Conservation (phyloP, 2,797 vertebrate genomes). For the Etheostoma nigrum region DNA sequence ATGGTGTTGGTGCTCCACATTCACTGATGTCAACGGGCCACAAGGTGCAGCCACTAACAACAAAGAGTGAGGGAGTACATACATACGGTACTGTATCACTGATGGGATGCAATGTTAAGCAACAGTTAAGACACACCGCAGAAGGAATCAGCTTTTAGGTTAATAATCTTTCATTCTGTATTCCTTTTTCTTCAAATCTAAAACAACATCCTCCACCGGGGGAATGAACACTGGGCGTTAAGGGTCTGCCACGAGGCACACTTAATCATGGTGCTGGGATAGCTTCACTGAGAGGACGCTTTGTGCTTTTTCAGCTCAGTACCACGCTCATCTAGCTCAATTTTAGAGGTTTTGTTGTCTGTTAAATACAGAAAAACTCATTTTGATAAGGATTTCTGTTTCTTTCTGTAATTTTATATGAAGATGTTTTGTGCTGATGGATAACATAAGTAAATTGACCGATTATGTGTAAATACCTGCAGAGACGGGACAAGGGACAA, state of each 20-base stretch:
- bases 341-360: not conserved
- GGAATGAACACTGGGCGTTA: not conserved
- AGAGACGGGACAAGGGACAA: not conserved
- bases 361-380: not conserved
- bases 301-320: not conserved
- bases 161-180: not conserved
- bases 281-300: not conserved
- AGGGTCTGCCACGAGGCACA: not conserved
- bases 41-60: slow-evolving; percentile 10
- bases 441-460: not conserved
- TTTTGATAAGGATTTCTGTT: not conserved
- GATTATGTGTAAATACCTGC: not conserved
- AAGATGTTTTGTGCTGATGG: not conserved
- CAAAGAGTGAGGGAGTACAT: slow-evolving; percentile 10
- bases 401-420: not conserved
- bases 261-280: not conserved
- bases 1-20: slow-evolving; percentile 19
- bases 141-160: not conserved
- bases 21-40: not conserved
- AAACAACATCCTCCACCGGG: not conserved
- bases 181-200: not conserved
- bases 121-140: slow-evolving; percentile 16
- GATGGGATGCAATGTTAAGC: slow-evolving; percentile 49
- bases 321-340: not conserved
- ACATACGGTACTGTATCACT: not conserved